Conservation (phyloP, 1,140 invertebrate species). For the Theocolax elegans region DNA sequence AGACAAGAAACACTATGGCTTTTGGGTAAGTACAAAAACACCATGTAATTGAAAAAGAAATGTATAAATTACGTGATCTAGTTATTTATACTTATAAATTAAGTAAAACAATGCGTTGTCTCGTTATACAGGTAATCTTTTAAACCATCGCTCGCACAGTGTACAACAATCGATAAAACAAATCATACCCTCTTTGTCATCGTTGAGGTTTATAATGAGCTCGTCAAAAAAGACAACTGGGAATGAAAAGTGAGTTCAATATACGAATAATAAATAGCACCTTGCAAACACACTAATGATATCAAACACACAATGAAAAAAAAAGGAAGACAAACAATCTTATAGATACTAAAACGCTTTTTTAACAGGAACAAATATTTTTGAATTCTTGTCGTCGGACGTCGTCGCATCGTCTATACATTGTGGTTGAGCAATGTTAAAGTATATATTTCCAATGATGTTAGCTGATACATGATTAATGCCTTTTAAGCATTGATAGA, state of each 20-base stretch:
- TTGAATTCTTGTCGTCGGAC: background rate
- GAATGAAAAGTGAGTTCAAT: background rate
- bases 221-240: slow-evolving; percentile 4
- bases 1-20: slow-evolving; percentile 62
- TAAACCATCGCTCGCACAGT: slow-evolving; percentile 43
- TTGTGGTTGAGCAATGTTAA: slow-evolving; percentile 83
- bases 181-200: slow-evolving; percentile 40
- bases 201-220: slow-evolving; percentile 42
- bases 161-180: slow-evolving; percentile 33
- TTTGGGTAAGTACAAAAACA: slow-evolving; percentile 50
- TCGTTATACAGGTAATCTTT: slow-evolving; percentile 57
- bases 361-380: slow-evolving; percentile 50
- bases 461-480: slow-evolving; percentile 76
- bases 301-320: slow-evolving; percentile 21
- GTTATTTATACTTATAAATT: no score
- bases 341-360: slow-evolving; percentile 45
- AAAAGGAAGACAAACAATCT: background rate
- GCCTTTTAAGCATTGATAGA: slow-evolving; percentile 84
- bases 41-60: background rate
- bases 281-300: background rate
- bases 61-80: no score
- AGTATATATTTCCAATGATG: slow-evolving; percentile 87
- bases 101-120: no score
- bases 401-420: slow-evolving; percentile 75
- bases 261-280: slow-evolving; percentile 25